Percentiles rank a stretch among this genome's conserved stretches.
These are phyloP conservation scores for Xiphorhynchus erythropygius DNA, from an alignment of 2,797 vertebrate species.

Conservation along the genomic window DNA sequence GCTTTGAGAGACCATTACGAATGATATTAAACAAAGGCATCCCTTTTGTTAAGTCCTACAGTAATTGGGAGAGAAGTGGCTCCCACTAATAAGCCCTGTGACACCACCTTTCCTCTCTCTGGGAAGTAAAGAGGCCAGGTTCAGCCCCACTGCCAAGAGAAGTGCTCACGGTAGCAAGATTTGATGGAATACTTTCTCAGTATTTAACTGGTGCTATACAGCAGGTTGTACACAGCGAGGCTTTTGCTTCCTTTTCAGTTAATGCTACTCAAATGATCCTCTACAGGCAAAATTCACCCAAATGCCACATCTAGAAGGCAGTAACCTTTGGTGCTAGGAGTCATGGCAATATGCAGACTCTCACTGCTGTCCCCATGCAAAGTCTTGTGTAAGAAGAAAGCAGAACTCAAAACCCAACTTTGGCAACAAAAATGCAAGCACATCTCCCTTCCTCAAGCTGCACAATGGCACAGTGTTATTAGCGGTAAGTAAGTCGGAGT, in stretches of 20 bases:
- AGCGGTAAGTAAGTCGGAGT: background rate
- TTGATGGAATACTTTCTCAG: background rate
- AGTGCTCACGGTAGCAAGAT: background rate
- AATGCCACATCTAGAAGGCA: background rate
- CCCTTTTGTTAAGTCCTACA: background rate
- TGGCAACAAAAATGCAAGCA: background rate
- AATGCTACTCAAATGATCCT: background rate
- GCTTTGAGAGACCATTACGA: background rate
- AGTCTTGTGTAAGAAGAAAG: background rate
- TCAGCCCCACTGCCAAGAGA: background rate
- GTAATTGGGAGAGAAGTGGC: background rate
- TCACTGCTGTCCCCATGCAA: background rate
- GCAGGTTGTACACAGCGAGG: background rate
- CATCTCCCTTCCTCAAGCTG: background rate
- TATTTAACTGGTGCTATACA: background rate
- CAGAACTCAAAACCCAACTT: background rate
- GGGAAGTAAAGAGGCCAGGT: background rate
- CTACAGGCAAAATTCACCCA: background rate
- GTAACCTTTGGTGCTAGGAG: background rate
- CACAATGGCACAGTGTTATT: background rate
- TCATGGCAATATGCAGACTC: rapidly evolving
- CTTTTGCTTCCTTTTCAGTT: background rate
- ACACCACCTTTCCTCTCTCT: background rate
- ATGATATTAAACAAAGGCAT: background rate
- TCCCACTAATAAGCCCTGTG: background rate